phyloP scores from a whole-genome alignment of 2,888 invertebrate species.

The Elgonia sp. region DNA sequence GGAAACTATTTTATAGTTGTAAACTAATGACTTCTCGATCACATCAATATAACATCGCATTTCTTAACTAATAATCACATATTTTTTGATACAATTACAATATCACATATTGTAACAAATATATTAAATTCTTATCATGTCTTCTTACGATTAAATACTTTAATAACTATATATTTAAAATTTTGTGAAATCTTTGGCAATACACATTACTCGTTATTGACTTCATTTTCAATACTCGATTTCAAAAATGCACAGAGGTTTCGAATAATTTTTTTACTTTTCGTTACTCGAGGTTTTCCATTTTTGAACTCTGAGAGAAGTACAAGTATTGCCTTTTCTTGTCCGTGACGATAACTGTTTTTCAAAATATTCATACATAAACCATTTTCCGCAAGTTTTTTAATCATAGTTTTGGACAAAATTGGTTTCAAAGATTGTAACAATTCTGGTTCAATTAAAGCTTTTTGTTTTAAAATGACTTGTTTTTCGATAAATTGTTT shows the following conservation, averaged over 20 bases:
- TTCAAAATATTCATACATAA: constrained; percentile 34
- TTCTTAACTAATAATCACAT: too few relatives aligned
- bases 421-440: constrained; percentile 8
- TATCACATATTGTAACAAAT: too few relatives aligned
- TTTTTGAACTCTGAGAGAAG: constrained; percentile 34
- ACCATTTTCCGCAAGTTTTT: constrained; percentile 27
- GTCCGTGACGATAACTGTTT: constrained; percentile 23
- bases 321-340: constrained; percentile 32
- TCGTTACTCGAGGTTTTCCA: constrained; percentile 38
- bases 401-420: constrained; percentile 41
- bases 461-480: neutral
- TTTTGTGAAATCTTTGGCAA: too few relatives aligned
- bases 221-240: neutral
- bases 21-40: too few relatives aligned
- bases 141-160: too few relatives aligned
- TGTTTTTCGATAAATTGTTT: constrained; percentile 17
- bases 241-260: constrained; percentile 6
- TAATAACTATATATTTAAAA: too few relatives aligned
- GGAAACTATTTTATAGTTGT: too few relatives aligned
- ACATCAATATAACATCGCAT: too few relatives aligned
- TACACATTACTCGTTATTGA: neutral
- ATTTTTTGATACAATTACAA: too few relatives aligned
- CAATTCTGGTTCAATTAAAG: constrained; percentile 8
- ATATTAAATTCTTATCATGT: too few relatives aligned
- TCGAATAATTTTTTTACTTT: constrained; percentile 33